phyloP scores from a whole-genome alignment of 2,113 vertebrate species.

The Cepphus grylle region DNA sequence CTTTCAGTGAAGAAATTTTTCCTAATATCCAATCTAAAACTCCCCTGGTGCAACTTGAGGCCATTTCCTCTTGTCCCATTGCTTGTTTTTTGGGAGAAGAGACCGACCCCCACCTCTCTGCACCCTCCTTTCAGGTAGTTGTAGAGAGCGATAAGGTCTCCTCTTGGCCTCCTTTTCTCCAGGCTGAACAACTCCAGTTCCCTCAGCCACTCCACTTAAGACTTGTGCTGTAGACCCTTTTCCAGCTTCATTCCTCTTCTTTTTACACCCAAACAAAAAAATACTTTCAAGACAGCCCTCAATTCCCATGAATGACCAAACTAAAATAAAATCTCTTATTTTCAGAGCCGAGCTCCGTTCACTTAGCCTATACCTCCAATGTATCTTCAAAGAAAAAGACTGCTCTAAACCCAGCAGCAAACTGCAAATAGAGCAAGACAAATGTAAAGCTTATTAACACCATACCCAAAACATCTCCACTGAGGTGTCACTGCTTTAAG shows the following conservation, averaged over 20 bases:
- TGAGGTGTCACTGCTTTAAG: not conserved
- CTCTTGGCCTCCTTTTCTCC: not conserved
- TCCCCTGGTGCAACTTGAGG: not conserved
- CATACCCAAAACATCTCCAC: not conserved
- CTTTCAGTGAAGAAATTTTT: not conserved
- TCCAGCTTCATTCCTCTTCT: not conserved
- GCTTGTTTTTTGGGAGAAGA: not conserved
- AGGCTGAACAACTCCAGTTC: not conserved
- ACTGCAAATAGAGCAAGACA: not conserved
- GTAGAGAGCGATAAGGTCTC: not conserved
- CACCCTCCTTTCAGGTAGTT: not conserved
- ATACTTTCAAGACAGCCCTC: not conserved
- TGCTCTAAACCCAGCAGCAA: not conserved
- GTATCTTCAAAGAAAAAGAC: not conserved
- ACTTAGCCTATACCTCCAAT: not conserved
- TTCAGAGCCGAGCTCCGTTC: not conserved
- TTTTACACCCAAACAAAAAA: not conserved
- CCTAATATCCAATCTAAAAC: not conserved
- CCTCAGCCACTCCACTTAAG: not conserved
- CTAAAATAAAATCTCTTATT: not conserved
- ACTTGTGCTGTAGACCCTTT: not conserved
- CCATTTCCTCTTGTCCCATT: not conserved
- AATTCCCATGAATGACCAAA: not conserved
- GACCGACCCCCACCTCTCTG: fast-evolving
- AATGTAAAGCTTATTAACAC: not conserved